phyloP scores from a whole-genome alignment of 2,888 invertebrate genomes.

The Ptychoptera contaminata region DNA sequence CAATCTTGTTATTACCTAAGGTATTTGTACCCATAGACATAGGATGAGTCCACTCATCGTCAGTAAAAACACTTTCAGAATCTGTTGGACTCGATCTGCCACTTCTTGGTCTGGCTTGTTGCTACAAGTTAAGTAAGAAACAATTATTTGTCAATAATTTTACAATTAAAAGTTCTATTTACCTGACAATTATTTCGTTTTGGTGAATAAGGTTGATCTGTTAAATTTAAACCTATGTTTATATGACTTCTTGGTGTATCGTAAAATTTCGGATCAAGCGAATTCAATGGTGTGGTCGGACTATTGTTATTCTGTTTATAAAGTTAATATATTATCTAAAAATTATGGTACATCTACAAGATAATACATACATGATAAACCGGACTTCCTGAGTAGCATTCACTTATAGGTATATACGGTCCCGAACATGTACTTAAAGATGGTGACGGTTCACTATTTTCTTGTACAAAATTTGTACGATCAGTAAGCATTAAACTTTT shows the following conservation, averaged over 20 bases:
- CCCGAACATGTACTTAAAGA: conserved; percentile 53
- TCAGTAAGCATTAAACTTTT: conserved; percentile 26
- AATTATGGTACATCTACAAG: not conserved
- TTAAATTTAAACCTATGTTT: conserved; percentile 30
- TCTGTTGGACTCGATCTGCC: conserved; percentile 43
- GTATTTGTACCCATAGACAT: conserved; percentile 24
- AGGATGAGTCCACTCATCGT: conserved; percentile 47
- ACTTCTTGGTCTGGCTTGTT: conserved; percentile 13
- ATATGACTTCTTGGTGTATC: conserved; percentile 31
- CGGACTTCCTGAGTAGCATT: conserved; percentile 72
- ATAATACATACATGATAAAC: conserved; percentile 18
- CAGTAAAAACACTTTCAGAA: conserved; percentile 52
- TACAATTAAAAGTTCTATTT: no score
- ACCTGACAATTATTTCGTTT: conserved; percentile 29
- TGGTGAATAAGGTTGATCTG: conserved; percentile 31
- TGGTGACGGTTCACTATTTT: conserved; percentile 39
- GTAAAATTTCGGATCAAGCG: conserved; percentile 38
- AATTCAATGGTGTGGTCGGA: conserved; percentile 27
- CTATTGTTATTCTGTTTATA: conserved; percentile 16
- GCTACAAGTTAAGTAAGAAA: not conserved
- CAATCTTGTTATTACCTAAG: conserved; percentile 13
- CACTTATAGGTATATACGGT: conserved; percentile 83
- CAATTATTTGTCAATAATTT: not conserved
- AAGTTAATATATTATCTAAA: not conserved
- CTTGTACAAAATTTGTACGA: conserved; percentile 21